phyloP scores from a whole-genome alignment of 2,797 vertebrate species.

The Agapornis canus region DNA sequence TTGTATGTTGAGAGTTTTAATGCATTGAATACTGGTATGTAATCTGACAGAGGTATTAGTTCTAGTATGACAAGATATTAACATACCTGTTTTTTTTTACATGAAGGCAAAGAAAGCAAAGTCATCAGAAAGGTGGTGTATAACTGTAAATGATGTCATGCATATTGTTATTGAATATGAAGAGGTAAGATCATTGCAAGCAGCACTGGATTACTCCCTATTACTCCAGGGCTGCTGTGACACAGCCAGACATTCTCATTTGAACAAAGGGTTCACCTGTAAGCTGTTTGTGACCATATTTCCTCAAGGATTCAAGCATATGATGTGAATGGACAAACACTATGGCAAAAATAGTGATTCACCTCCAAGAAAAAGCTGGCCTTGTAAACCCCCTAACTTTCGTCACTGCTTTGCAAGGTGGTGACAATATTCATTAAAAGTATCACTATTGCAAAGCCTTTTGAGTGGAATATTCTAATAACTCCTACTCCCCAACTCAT shows the following conservation, averaged over 20 bases:
- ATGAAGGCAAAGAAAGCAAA: background rate
- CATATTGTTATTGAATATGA: background rate
- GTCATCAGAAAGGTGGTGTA: background rate
- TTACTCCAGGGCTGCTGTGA: background rate
- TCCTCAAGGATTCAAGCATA: background rate
- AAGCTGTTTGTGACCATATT: background rate
- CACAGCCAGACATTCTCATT: background rate
- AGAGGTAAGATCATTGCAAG: background rate
- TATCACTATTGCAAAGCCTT: background rate
- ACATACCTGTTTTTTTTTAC: background rate
- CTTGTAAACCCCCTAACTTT: background rate
- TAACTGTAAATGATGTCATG: background rate
- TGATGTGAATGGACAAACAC: background rate
- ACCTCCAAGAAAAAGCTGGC: background rate
- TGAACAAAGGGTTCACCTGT: background rate
- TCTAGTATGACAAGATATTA: background rate
- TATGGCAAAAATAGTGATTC: background rate
- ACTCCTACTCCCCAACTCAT: background rate
- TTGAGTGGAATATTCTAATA: background rate
- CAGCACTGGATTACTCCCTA: background rate
- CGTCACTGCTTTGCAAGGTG: background rate
- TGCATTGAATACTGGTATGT: background rate
- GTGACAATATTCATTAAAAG: constrained; percentile 1
- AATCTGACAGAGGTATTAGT: background rate
- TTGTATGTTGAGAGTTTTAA: background rate